These are phyloP conservation scores for Trichonephila clavipes DNA, from an alignment of 1,140 invertebrate genomes.

Conservation along the genomic window DNA sequence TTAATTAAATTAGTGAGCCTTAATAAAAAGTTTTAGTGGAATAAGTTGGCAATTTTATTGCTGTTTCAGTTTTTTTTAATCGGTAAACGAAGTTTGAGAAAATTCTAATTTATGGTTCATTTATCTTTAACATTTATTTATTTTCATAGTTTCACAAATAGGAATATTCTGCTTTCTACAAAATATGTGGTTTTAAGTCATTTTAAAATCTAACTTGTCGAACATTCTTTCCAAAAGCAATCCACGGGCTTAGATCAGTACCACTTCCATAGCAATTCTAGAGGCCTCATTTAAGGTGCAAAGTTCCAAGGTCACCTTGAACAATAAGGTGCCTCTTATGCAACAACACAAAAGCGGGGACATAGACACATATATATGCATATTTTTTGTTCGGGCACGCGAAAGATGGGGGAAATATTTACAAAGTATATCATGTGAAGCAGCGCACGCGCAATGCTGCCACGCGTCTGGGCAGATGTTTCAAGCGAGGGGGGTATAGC, in stretches of 20 bases:
- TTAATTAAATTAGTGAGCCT: no score
- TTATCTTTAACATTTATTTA: no score
- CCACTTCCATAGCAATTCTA: not conserved
- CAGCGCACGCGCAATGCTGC: conserved; percentile 56
- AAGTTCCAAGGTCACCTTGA: conserved; percentile 51
- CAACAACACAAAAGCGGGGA: not conserved
- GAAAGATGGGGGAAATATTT: conserved; percentile 33
- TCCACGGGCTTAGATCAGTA: not conserved
- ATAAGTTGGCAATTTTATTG: no score
- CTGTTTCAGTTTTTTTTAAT: no score
- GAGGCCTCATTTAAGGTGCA: conserved; percentile 35
- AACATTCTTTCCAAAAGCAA: no score
- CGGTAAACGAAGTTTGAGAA: no score
- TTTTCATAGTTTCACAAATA: no score
- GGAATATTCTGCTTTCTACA: no score
- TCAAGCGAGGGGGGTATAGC: not conserved
- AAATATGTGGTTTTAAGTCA: no score
- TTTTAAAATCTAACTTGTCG: no score
- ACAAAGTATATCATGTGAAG: conserved; percentile 23
- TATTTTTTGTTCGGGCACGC: conserved; percentile 16
- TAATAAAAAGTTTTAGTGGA: no score
- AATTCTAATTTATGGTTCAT: no score
- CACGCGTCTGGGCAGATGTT: conserved; percentile 66
- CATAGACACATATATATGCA: not conserved
- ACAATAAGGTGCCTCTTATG: conserved; percentile 6